phyloP scores from a whole-genome alignment of 2,797 vertebrate species.

The Epinephelus coioides region DNA sequence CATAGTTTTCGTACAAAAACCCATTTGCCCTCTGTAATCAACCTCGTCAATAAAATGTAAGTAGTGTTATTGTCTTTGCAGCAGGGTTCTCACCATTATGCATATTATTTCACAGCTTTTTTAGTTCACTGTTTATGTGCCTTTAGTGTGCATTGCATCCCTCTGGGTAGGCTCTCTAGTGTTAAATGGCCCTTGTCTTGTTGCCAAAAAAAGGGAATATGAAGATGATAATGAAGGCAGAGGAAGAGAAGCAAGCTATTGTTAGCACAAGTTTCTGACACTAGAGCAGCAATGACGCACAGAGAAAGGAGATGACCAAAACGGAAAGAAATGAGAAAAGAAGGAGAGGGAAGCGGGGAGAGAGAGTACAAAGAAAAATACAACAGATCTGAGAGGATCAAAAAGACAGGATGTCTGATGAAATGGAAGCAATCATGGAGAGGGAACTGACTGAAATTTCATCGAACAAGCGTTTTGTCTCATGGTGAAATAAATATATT shows the following conservation, averaged over 20 bases:
- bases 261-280: slow-evolving; percentile 32
- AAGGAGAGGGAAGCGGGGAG: neutral
- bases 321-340: neutral
- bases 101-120: slow-evolving; percentile 19
- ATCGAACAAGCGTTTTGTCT: too few relatives aligned
- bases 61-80: neutral
- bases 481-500: neutral
- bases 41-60: slow-evolving; percentile 6
- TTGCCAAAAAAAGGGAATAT: slow-evolving; percentile 37
- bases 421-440: slow-evolving; percentile 39
- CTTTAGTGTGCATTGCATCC: slow-evolving; percentile 5
- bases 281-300: slow-evolving; percentile 20
- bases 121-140: neutral
- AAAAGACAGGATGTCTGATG: slow-evolving; percentile 7
- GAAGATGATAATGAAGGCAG: slow-evolving; percentile 35
- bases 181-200: slow-evolving; percentile 58
- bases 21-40: slow-evolving; percentile 5
- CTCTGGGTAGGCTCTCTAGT: slow-evolving; percentile 21
- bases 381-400: slow-evolving; percentile 3
- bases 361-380: slow-evolving; percentile 1
- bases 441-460: too few relatives aligned
- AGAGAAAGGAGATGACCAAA: slow-evolving; percentile 18
- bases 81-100: neutral
- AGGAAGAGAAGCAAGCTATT: slow-evolving; percentile 29
- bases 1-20: neutral